Evolutionary conservation across 2,113 vertebrate species (phyloP).

Genomic region (Sorex fumeus): DNA sequence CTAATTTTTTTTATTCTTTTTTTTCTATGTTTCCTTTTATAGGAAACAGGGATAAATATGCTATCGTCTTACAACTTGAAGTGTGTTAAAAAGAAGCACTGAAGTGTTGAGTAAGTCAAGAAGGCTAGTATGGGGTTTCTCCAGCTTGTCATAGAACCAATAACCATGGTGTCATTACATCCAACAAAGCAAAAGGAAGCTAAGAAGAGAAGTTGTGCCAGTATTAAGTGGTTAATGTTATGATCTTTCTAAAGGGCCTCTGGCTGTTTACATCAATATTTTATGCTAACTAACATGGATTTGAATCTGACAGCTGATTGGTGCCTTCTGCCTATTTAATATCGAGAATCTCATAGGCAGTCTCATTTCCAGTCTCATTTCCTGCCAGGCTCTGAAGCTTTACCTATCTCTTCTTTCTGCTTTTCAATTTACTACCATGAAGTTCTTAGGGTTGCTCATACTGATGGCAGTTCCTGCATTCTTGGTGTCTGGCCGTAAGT

Average conservation of each 20-base stretch:
- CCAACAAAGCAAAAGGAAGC: neutral
- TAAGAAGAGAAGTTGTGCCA: neutral
- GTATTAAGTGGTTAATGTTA: neutral
- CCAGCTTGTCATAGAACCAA: neutral
- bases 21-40: too few species aligned
- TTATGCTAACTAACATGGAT: neutral
- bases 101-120: too few species aligned
- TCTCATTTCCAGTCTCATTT: too few species aligned
- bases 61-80: too few species aligned
- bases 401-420: neutral
- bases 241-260: neutral
- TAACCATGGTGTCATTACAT: neutral
- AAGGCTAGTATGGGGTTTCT: too few species aligned
- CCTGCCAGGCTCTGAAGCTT: neutral
- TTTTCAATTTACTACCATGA: neutral
- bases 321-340: neutral
- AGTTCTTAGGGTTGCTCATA: neutral
- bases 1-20: too few species aligned
- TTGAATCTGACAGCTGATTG: neutral
- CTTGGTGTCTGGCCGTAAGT: constrained; percentile 40
- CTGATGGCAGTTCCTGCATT: neutral
- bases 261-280: neutral
- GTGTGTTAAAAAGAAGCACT: too few species aligned
- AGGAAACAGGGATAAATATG: too few species aligned
- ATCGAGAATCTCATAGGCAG: neutral